Base-by-base conservation (phyloP, 2,797 vertebrate genomes). In the Dendrocincla tyrannina region DNA sequence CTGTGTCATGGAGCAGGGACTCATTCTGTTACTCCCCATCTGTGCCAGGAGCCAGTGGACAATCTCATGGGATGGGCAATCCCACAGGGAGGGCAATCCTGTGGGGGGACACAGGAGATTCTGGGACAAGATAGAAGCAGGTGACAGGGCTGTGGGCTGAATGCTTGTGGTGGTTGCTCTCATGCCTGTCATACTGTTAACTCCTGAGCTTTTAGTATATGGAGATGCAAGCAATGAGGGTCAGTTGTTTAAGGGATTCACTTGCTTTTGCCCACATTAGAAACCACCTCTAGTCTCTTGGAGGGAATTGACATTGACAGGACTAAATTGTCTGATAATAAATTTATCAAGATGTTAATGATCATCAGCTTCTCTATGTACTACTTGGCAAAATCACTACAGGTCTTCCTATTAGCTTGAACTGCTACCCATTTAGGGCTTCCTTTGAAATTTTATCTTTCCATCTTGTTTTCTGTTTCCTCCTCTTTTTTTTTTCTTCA, bases 361-460 rank as follows among this genome's bases (percentile, higher is more conserved):
- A 94, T 95, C 95, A 95, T 94, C 96, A 94, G 85, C 87, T 94
- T 86, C 82, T 77, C 88, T 81, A 50, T 53, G 62, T 63, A 72
- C 49, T 85, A 73, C 85, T 83, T 76, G 84, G 89, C 62, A 83
- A 87, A 96, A 86, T 88, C 53, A 49, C 84, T 85, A 55, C 67
- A 94, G 95, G 95, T 92, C 73, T 94, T 91, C 94, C 68, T 85
- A 94, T 95, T 96, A 95, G 86, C 17, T 67, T 74, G 96, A 94
- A 69, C 93, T 92, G 94, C 93, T 97, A 73, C 80, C 95, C 96
- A 96, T 96, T 97, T 94, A 94, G 90, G 41, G 13, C 14, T 93
- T 93, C 91, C 98, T 98, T 97, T 97, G 98, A 98, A 98, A 98
- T 98, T 97, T 98, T 98, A 98, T 98, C 98, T 98, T 97, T 96